A percentile compares a stretch with the other conserved stretches of the same genome.
Conservation (phyloP, 2,797 vertebrate species). For the Eulemur albifrons region DNA sequence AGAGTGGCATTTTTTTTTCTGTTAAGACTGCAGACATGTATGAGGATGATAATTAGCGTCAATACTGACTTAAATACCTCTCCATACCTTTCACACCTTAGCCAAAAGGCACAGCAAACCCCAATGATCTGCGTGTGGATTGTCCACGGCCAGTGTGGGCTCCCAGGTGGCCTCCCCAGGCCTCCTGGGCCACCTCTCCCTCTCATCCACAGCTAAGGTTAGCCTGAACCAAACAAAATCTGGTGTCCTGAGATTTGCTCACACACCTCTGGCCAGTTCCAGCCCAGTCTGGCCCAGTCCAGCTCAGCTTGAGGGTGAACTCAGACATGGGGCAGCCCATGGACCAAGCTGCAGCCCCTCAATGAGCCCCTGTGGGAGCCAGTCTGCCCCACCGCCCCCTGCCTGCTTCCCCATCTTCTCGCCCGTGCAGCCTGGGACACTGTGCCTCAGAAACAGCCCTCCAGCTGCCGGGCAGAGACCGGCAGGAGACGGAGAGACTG, state of each 20-base stretch:
- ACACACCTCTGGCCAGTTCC: not conserved
- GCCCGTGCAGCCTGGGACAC: not conserved
- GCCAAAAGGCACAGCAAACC: not conserved
- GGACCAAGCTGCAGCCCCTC: not conserved
- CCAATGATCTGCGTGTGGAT: not conserved
- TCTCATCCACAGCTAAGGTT: not conserved
- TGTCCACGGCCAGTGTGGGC: not conserved
- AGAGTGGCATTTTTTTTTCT: not conserved
- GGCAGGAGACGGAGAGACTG: not conserved
- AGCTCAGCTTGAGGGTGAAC: not conserved
- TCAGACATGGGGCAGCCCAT: not conserved
- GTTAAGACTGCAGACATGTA: not conserved
- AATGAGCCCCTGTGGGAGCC: not conserved
- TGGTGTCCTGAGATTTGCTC: not conserved
- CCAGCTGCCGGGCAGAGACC: not conserved
- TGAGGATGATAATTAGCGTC: not conserved
- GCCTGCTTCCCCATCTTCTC: not conserved
- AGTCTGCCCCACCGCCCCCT: not conserved
- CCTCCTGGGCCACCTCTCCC: not conserved
- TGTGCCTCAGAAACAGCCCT: not conserved
- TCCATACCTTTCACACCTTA: not conserved
- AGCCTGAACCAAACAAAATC: not conserved
- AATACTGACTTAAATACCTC: not conserved
- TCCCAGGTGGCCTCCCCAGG: not conserved
- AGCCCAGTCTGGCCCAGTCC: not conserved